Base-by-base conservation (phyloP, 2,797 vertebrate species). In the Margarornis squamiger region DNA sequence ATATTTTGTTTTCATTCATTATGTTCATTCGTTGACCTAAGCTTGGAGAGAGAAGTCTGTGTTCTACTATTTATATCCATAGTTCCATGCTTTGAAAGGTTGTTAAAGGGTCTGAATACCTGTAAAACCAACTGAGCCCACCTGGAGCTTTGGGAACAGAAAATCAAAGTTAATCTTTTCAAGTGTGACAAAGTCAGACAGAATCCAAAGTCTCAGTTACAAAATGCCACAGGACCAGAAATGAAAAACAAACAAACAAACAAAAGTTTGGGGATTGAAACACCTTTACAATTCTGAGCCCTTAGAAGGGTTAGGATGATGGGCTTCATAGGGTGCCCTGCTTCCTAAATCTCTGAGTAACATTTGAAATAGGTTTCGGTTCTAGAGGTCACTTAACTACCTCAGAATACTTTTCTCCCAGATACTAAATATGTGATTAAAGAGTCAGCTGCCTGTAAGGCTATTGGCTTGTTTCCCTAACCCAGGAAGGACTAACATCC, bases 361-460 rank as follows among this genome's bases (percentile, higher is more conserved):
- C 14, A 36, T 83, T 84, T 84, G 41, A 84, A 86, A 75, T 29
- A 30, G 6, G 17, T 63, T 91, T 90, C 2, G 0, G 26, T 86
- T 94, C 73, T 90, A 70, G 73, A 94, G 86, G 76, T 93, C 90
- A 79, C 41, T 96, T 62, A 88, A 32, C 27, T 48, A 81, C 59
- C 45, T 88, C 13, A 4, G 63, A 96, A 86, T 86, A 94, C 68
- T 94, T 78, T 90, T 84, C 76, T 90, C 27, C 29, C 34, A 83
- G 58, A 63, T 92, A 79, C 66, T 78, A 88, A 93, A 92, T 92
- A 96, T 70, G 70, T 96, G 95, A 96, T 91, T 94, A 95, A 96
- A 84, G 73, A 95, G 58, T 92, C 70, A 93, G 86, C 38, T 90
- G 90, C 80, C 88, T 86, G 29, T 90, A 90, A 95, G 92, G 74